Conservation (phyloP, 2,888 invertebrate species). For the Lymantria monacha region DNA sequence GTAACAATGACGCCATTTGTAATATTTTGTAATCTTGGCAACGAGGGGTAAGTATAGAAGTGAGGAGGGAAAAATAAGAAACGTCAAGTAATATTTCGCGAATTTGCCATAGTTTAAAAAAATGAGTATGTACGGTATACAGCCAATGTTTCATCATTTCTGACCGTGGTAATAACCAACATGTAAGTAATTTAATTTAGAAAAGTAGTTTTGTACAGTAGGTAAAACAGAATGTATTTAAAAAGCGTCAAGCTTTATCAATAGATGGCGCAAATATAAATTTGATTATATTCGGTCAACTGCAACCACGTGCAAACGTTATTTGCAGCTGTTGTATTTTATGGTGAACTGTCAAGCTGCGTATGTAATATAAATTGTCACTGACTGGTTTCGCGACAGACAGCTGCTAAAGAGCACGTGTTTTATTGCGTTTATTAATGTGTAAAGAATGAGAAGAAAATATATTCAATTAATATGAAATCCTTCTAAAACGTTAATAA, state of each 20-base stretch:
- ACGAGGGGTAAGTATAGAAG: too few species aligned
- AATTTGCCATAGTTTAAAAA: too few species aligned
- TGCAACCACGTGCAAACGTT: not conserved
- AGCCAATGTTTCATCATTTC: too few species aligned
- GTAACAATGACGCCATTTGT: too few species aligned
- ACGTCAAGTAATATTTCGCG: too few species aligned
- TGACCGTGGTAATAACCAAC: too few species aligned
- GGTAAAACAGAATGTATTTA: conserved; percentile 3
- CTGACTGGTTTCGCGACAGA: conserved; percentile 38
- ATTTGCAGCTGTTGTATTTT: not conserved
- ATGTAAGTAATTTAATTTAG: too few species aligned
- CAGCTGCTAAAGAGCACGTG: conserved; percentile 54
- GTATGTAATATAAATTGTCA: conserved; percentile 26
- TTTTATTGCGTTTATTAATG: conserved; percentile 41
- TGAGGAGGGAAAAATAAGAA: too few species aligned
- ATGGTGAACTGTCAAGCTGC: conserved; percentile 2
- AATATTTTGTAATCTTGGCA: too few species aligned
- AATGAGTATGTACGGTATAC: too few species aligned
- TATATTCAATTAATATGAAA: not conserved
- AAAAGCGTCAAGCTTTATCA: not conserved
- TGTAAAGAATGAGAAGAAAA: conserved; percentile 31
- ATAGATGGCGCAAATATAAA: conserved; percentile 7
- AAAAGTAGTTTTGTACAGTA: not conserved
- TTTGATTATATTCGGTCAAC: not conserved
- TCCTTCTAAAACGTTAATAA: not conserved